Percentiles rank a stretch among this genome's conserved stretches.
Evolutionary conservation across 2,888 invertebrate species (phyloP).

Genomic region (Rotaria socialis): DNA sequence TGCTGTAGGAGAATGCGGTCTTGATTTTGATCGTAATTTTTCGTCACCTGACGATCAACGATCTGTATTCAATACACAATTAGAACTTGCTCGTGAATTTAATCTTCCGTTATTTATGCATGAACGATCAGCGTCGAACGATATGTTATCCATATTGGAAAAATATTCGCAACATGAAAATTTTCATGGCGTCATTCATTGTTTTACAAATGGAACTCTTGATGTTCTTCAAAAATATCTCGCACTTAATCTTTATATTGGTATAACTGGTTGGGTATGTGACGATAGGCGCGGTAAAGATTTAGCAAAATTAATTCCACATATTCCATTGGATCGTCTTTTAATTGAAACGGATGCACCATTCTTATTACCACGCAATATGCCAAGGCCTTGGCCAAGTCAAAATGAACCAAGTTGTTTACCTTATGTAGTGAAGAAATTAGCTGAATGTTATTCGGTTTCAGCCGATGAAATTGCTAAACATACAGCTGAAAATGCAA

Average conservation of each 20-base stretch:
- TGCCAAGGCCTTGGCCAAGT: conserved; percentile 9
- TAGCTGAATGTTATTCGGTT: conserved; percentile 8
- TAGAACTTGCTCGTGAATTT: not conserved
- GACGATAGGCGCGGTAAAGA: conserved; percentile 20
- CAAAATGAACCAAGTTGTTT: not conserved
- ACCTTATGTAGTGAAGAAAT: not conserved
- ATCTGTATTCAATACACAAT: not conserved
- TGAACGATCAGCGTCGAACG: not conserved
- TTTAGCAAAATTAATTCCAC: conserved; percentile 6
- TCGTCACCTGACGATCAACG: not conserved
- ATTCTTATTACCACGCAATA: not conserved
- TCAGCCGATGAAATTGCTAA: conserved; percentile 2
- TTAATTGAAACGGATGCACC: conserved; percentile 34
- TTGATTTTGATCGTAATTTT: conserved; percentile 31
- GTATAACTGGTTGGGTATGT: conserved; percentile 30
- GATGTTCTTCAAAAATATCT: conserved; percentile 2
- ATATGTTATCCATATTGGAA: not conserved
- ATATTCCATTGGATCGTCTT: not conserved
- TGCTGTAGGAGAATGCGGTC: conserved; percentile 28
- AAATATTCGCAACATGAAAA: conserved; percentile 10
- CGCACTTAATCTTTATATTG: not conserved
- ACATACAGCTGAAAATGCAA: conserved; percentile 15
- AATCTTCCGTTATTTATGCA: conserved; percentile 33
- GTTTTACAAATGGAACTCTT: not conserved
- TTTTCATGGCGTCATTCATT: conserved; percentile 31